A percentile compares a stretch with the other conserved stretches of the same genome.
These are phyloP conservation scores for Semaprochilodus insignis DNA, from an alignment of 2,797 vertebrate species.

Conservation along the genomic window DNA sequence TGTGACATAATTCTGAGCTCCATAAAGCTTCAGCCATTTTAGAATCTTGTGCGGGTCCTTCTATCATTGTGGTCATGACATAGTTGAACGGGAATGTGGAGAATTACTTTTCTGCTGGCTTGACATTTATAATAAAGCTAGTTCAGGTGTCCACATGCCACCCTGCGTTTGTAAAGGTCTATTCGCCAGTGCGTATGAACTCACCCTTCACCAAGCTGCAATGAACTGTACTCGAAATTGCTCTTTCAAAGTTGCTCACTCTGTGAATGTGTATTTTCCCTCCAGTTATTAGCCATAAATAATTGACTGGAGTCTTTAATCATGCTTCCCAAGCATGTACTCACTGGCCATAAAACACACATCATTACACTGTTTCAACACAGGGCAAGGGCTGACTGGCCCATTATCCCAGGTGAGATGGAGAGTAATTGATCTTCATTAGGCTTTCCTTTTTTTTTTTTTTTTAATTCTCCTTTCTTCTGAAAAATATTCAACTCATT, in stretches of 20 bases:
- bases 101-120: conserved; percentile 19
- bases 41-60: too few species aligned
- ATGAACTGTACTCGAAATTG: conserved; percentile 54
- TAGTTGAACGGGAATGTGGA: neutral
- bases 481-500: conserved; percentile 43
- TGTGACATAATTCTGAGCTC: too few species aligned
- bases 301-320: conserved; percentile 61
- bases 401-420: conserved; percentile 41
- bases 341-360: conserved; percentile 52
- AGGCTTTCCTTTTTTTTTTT: conserved; percentile 4
- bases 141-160: conserved; percentile 26
- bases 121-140: conserved; percentile 53
- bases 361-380: conserved; percentile 54
- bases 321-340: conserved; percentile 46
- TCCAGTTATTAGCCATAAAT: conserved; percentile 60
- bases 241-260: conserved; percentile 55
- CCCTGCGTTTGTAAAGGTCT: conserved; percentile 41
- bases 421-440: conserved; percentile 54
- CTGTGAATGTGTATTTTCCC: conserved; percentile 50
- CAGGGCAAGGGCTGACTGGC: conserved; percentile 37
- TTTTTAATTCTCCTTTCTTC: conserved; percentile 2
- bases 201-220: conserved; percentile 53
- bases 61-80: neutral
- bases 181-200: conserved; percentile 47
- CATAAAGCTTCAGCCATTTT: too few species aligned